phyloP scores from a whole-genome alignment of 2,797 vertebrate genomes.

The Eutrigla gurnardus region DNA sequence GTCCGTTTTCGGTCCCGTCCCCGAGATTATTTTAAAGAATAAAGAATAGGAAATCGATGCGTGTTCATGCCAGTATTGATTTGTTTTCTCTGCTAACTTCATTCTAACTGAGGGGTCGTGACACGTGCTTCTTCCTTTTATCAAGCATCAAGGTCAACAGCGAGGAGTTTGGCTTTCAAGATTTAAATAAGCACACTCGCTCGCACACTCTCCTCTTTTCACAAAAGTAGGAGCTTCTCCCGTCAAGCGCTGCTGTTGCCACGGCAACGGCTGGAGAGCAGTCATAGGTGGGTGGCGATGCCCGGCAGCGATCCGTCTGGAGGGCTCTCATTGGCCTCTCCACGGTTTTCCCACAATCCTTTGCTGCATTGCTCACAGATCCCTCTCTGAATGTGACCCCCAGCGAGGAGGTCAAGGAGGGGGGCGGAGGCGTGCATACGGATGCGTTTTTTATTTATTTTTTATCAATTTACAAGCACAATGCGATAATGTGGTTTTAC shows the following conservation, averaged over 20 bases:
- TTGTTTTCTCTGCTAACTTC: conserved; percentile 32
- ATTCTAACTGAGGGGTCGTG: conserved; percentile 39
- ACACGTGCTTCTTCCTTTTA: conserved; percentile 23
- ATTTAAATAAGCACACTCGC: conserved; percentile 53
- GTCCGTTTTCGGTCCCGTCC: background rate
- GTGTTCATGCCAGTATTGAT: conserved; percentile 4
- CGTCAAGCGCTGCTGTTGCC: conserved; percentile 77
- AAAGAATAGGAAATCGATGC: conserved; percentile 20
- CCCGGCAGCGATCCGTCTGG: conserved; percentile 71
- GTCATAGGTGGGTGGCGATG: conserved; percentile 76
- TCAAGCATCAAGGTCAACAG: conserved; percentile 55
- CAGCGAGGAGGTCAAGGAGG: conserved; percentile 55
- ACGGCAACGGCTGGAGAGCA: conserved; percentile 74
- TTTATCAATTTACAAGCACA: background rate
- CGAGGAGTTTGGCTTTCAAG: conserved; percentile 52
- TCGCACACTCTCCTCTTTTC: conserved; percentile 32
- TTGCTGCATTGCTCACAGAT: conserved; percentile 34
- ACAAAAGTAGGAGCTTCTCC: conserved; percentile 60
- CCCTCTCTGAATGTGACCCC: conserved; percentile 54
- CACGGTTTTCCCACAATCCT: conserved; percentile 71
- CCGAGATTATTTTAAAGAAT: conserved; percentile 12
- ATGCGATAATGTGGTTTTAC: background rate
- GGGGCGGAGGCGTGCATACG: conserved; percentile 29
- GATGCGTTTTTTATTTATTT: conserved; percentile 6
- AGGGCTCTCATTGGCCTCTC: conserved; percentile 80